Conservation (phyloP, 2,888 invertebrate species). For the Drosophila conformis region DNA sequence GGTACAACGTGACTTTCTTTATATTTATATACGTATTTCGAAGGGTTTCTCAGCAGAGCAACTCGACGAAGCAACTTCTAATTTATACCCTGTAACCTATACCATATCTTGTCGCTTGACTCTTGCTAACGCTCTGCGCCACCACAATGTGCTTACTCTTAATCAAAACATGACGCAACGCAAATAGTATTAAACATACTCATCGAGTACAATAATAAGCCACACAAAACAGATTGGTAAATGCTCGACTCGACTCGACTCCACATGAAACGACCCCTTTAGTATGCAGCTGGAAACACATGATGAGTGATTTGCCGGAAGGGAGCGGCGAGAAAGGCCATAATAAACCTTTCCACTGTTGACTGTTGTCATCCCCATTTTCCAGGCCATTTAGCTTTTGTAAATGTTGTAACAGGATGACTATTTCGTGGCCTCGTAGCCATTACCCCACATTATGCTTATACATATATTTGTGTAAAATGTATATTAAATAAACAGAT, state of each 20-base stretch:
- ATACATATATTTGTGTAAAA: constrained; percentile 24
- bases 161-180: constrained; percentile 2
- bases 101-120: not conserved
- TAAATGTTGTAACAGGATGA: not conserved
- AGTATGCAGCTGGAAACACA: too few species aligned
- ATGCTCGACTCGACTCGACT: not conserved
- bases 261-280: not conserved
- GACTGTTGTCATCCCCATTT: not conserved
- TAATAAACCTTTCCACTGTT: not conserved
- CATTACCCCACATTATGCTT: not conserved
- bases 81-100: not conserved
- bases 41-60: not conserved
- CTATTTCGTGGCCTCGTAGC: not conserved
- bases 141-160: not conserved
- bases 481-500: constrained; percentile 16
- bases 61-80: not conserved
- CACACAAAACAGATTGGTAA: not conserved
- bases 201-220: not conserved
- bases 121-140: not conserved
- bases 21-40: not conserved
- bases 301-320: not conserved
- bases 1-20: not conserved
- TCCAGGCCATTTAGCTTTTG: not conserved
- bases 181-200: constrained; percentile 1
- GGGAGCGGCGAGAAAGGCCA: not conserved